Base-by-base conservation (phyloP, 1,140 invertebrate species). In the Schmidtea mediterranea region DNA sequence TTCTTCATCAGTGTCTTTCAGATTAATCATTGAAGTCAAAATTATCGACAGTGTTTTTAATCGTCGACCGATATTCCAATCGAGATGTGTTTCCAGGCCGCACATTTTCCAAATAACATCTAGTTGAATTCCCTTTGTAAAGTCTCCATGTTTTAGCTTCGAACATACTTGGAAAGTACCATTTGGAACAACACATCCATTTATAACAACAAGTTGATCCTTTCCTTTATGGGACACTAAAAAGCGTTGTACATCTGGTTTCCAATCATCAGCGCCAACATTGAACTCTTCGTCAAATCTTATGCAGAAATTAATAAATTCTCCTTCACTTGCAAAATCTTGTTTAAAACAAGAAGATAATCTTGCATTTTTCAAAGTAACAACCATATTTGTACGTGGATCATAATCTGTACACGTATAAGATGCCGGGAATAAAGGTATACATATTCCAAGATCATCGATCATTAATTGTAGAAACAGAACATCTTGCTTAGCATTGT, bases 21-120 rank as follows among this genome's bases (percentile, higher is more conserved):
- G 59, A 1, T 59, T 57, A 1, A 86, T 84, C 22, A 95, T 66
- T 70, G 82, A 82, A 0, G 89, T 95, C 12, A 97, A 70, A 1
- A 89, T 95, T 59, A 87, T 80, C 1, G 83, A 83, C 16, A 95
- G 68, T 1, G 82, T 77, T 1, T 82, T 84, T 15, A 94, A 66
- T 59, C 90, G 82, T 62, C 92, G 90, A 23, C 90, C 89, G 21
- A 94, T 82, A 59, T 79, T 86, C 0, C 84, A 81, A 62, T 94
- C 86, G 41, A 94, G 67, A 63, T 94, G 82, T 49, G 92, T 86
- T 59, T 92, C 86, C 15, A 94, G 83, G 48, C 90, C 90, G 69
- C 94, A 82, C 90, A 97, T 97, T 68, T 92, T 79, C 84, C 87
- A 94, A 53, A 83, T 78, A 0, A 95, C 82, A 63, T 92, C 94